These are phyloP conservation scores for Panulirus ornatus DNA, from an alignment of 1,140 invertebrate species.

Conservation along the genomic window DNA sequence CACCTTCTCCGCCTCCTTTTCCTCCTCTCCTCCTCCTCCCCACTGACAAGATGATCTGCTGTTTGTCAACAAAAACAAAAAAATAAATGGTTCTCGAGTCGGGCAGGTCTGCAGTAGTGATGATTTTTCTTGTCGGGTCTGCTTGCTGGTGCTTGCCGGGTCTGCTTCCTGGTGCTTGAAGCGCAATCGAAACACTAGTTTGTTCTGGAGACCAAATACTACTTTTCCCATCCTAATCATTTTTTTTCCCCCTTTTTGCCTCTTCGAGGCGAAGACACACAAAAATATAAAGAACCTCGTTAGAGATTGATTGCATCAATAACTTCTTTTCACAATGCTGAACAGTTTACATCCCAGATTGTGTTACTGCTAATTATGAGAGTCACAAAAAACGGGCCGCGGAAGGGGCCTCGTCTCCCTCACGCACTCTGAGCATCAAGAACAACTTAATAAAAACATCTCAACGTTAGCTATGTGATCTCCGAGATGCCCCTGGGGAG, in stretches of 20 bases:
- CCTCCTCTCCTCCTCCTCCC: no score
- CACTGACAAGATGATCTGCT: background rate
- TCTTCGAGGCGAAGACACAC: background rate
- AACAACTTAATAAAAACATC: conserved; percentile 27
- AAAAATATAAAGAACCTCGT: no score
- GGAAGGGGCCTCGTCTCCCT: conserved; percentile 26
- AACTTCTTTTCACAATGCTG: background rate
- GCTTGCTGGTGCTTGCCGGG: background rate
- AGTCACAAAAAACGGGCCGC: background rate
- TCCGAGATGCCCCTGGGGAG: background rate
- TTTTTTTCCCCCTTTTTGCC: background rate
- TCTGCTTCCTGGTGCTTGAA: conserved; percentile 13
- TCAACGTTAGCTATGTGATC: conserved; percentile 18
- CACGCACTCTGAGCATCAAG: background rate
- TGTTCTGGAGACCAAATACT: background rate
- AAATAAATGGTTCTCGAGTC: conserved; percentile 16
- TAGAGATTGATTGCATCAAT: background rate
- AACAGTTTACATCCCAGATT: background rate
- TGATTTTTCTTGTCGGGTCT: conserved; percentile 1
- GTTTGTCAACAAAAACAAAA: no score
- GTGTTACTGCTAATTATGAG: conserved; percentile 13
- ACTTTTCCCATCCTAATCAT: background rate
- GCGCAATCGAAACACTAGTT: background rate
- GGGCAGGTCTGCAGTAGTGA: conserved; percentile 19
- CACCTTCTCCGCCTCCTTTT: no score